Percentiles rank a stretch among this genome's conserved stretches.
phyloP scores from a whole-genome alignment of 2,797 vertebrate genomes.

The Etheostoma nigrum region DNA sequence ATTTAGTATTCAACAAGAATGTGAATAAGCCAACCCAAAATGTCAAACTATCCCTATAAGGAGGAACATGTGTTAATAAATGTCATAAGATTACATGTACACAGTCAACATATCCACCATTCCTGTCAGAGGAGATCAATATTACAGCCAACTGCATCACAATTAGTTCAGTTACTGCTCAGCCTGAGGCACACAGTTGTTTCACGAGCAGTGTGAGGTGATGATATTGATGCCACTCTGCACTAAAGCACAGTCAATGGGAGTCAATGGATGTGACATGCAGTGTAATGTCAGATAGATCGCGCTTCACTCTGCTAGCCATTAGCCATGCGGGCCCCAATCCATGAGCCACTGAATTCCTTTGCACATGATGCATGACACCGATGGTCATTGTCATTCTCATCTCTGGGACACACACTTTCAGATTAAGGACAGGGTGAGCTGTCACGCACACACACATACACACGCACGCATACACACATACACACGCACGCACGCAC shows the following conservation, averaged over 20 bases:
- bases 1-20: conserved; percentile 19
- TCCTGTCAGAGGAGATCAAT: conserved; percentile 61
- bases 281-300: conserved; percentile 65
- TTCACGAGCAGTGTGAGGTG: conserved; percentile 40
- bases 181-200: conserved; percentile 37
- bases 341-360: conserved; percentile 68
- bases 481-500: not conserved
- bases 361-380: conserved; percentile 64
- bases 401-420: conserved; percentile 34
- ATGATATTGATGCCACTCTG: conserved; percentile 64
- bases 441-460: not conserved
- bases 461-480: not conserved
- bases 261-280: conserved; percentile 70
- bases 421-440: conserved; percentile 3
- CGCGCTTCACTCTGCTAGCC: conserved; percentile 61
- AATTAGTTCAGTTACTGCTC: conserved; percentile 58
- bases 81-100: conserved; percentile 25
- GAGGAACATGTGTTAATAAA: conserved; percentile 41
- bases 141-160: conserved; percentile 47
- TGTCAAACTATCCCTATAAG: conserved; percentile 15
- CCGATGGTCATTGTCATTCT: conserved; percentile 27
- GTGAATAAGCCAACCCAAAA: conserved; percentile 6
- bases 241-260: conserved; percentile 67
- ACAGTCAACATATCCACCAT: conserved; percentile 30
- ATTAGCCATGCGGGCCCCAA: conserved; percentile 66